Conservation (phyloP, 2,888 invertebrate genomes). For the Rhogogaster chlorosoma region DNA sequence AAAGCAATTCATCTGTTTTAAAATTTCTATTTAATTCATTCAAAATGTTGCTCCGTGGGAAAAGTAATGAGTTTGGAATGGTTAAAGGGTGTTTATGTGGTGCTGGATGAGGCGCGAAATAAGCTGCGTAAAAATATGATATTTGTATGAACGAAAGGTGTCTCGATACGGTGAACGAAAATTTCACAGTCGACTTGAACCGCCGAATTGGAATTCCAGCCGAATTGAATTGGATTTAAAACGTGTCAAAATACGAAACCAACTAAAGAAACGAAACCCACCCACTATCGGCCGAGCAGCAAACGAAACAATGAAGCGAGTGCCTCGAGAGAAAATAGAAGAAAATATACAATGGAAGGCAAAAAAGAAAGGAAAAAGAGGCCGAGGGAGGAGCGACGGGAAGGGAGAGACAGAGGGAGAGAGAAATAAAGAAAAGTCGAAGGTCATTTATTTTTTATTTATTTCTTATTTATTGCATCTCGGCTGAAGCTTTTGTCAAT, state of each 20-base stretch:
- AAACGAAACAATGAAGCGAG: constrained; percentile 39
- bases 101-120: not conserved
- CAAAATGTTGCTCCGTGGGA: no score
- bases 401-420: not conserved
- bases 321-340: constrained; percentile 24
- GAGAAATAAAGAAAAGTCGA: constrained; percentile 30
- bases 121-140: not conserved
- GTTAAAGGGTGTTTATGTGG: not conserved
- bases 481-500: constrained; percentile 45
- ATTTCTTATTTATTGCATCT: constrained; percentile 42
- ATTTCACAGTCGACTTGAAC: constrained; percentile 9
- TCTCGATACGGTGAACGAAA: constrained; percentile 5
- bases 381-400: not conserved
- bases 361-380: not conserved
- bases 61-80: not conserved
- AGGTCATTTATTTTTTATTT: constrained; percentile 39
- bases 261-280: constrained; percentile 31
- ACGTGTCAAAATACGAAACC: constrained; percentile 34
- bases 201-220: constrained; percentile 20
- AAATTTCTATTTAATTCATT: no score
- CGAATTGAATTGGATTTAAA: constrained; percentile 3
- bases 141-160: not conserved
- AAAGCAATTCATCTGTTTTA: not conserved
- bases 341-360: constrained; percentile 19
- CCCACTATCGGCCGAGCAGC: constrained; percentile 12